A percentile compares a stretch with the other conserved stretches of the same genome.
Evolutionary conservation across 2,888 invertebrate species (phyloP).

Genomic region (Metallyticus violacea): DNA sequence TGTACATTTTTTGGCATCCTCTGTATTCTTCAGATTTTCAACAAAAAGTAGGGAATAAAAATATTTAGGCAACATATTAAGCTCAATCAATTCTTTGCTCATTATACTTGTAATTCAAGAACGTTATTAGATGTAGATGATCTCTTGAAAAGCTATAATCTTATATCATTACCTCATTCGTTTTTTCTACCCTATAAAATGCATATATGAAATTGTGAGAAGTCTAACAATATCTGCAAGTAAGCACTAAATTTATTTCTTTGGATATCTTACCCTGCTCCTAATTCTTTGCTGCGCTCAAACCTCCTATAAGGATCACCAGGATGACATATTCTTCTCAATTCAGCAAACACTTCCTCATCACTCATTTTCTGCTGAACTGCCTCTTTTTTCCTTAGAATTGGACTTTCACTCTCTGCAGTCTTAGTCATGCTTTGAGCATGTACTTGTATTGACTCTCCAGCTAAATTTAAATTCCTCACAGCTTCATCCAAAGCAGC

Average conservation of each 20-base stretch:
- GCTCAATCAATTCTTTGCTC: no score
- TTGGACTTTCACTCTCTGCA: conserved; percentile 53
- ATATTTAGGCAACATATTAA: no score
- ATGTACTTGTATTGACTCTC: conserved; percentile 43
- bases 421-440: conserved; percentile 36
- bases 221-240: background rate
- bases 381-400: conserved; percentile 59
- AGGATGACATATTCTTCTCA: conserved; percentile 74
- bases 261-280: conserved; percentile 61
- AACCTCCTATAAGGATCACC: conserved; percentile 81
- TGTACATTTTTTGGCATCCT: no score
- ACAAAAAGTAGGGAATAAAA: no score
- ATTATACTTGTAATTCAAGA: no score
- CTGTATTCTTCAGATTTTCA: no score
- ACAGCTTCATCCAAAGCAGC: conserved; percentile 30
- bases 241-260: background rate
- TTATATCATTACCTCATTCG: no score
- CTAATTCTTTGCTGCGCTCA: conserved; percentile 78
- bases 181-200: no score
- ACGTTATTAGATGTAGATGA: no score
- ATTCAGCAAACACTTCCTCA: conserved; percentile 72
- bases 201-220: no score
- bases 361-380: conserved; percentile 59
- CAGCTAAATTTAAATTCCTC: conserved; percentile 18
- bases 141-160: no score